Evolutionary conservation across 2,888 invertebrate genomes (phyloP).

Genomic region (Platynereis dumerilii): DNA sequence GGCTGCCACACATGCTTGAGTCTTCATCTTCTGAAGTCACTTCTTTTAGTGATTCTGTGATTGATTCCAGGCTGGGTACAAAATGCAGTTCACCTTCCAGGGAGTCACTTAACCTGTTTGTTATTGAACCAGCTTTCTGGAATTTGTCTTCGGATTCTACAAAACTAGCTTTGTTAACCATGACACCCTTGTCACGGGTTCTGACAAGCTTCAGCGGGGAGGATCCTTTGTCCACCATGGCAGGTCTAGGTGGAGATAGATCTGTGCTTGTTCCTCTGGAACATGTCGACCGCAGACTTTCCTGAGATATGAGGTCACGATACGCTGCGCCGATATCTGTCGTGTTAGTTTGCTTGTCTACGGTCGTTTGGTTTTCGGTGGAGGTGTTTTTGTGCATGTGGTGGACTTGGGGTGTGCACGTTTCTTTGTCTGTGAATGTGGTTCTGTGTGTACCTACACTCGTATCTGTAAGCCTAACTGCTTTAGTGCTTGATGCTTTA

Average conservation of each 20-base stretch:
- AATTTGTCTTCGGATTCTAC: conserved; percentile 33
- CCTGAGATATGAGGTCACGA: conserved; percentile 19
- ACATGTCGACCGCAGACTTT: background rate
- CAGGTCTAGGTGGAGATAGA: conserved; percentile 17
- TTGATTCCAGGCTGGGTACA: conserved; percentile 30
- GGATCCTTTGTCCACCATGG: conserved; percentile 18
- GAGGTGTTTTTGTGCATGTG: conserved; percentile 35
- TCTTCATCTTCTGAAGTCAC: conserved; percentile 32
- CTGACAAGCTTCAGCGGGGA: conserved; percentile 30
- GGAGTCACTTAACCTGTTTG: conserved; percentile 15
- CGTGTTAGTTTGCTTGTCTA: conserved; percentile 32
- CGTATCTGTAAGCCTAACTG: background rate
- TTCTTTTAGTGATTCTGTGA: conserved; percentile 28
- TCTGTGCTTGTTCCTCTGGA: conserved; percentile 27
- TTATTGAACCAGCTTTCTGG: conserved; percentile 25
- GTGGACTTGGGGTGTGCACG: conserved; percentile 32
- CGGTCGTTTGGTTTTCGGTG: conserved; percentile 33
- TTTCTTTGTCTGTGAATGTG: conserved; percentile 34
- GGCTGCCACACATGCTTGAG: background rate
- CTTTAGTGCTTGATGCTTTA: background rate
- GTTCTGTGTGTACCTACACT: conserved; percentile 8
- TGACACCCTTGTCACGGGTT: conserved; percentile 33
- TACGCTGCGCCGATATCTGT: conserved; percentile 32
- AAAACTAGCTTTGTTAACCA: conserved; percentile 34
- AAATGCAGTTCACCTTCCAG: conserved; percentile 16